These are phyloP conservation scores for Enteromius paludinosus DNA, from an alignment of 2,797 vertebrate species.

Conservation along the genomic window DNA sequence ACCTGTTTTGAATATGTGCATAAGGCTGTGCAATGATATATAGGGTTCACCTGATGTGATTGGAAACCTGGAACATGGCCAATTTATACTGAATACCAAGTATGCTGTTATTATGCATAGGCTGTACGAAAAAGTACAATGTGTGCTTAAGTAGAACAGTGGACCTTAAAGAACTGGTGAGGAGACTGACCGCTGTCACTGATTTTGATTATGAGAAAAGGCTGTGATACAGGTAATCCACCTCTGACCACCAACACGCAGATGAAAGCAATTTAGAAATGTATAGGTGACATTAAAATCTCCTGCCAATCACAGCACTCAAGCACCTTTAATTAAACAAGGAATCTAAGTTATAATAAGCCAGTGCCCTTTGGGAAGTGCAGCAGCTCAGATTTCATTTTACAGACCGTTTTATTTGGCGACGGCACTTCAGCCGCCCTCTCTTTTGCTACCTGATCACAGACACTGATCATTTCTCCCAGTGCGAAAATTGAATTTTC, in stretches of 20 bases:
- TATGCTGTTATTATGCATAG: conserved; percentile 36
- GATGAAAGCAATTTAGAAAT: conserved; percentile 60
- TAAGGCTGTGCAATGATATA: background rate
- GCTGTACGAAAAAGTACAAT: conserved; percentile 3
- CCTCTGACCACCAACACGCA: conserved; percentile 44
- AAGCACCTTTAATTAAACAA: conserved; percentile 73
- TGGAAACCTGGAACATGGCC: conserved; percentile 21
- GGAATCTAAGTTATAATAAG: conserved; percentile 61
- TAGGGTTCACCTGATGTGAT: conserved; percentile 27
- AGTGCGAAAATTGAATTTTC: conserved; percentile 68
- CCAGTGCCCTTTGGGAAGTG: conserved; percentile 59
- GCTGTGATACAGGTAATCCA: conserved; percentile 48
- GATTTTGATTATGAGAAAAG: conserved; percentile 19
- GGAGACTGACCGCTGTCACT: conserved; percentile 37
- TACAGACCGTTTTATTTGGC: conserved; percentile 64
- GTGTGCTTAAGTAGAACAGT: conserved; percentile 11
- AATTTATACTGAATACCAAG: conserved; percentile 21
- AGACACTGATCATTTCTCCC: conserved; percentile 65
- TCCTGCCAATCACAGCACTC: conserved; percentile 62
- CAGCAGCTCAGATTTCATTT: conserved; percentile 66
- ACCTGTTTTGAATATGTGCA: conserved; percentile 7
- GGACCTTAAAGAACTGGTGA: conserved; percentile 8
- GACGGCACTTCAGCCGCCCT: conserved; percentile 63
- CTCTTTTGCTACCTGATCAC: conserved; percentile 64
- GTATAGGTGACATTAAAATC: conserved; percentile 63